A percentile compares a stretch with the other conserved stretches of the same genome.
Evolutionary conservation across 1,140 invertebrate genomes (phyloP).

Genomic region (Callitettix versicolor): DNA sequence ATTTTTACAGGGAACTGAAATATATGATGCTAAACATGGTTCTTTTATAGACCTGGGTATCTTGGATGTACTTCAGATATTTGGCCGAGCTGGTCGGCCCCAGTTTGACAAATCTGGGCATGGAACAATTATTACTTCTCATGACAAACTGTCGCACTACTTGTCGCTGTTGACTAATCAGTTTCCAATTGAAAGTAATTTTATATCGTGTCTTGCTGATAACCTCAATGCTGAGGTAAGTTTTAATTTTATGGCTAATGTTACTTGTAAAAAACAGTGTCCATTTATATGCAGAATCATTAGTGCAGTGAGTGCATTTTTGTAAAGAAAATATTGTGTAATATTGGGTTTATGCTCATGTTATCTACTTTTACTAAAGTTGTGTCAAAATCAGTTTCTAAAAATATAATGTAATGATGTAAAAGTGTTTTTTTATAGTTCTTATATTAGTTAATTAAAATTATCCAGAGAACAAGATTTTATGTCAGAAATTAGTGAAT

Average conservation of each 20-base stretch:
- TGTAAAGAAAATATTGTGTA: too few species aligned
- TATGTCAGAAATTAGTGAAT: too few species aligned
- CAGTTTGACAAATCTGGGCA: slow-evolving; percentile 84
- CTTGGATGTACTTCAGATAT: slow-evolving; percentile 97
- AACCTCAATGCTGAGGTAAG: slow-evolving; percentile 95
- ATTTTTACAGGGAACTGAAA: slow-evolving; percentile 84
- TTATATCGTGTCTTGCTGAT: slow-evolving; percentile 82
- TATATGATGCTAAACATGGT: slow-evolving; percentile 93
- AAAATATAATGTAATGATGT: too few species aligned
- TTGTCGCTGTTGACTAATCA: slow-evolving; percentile 89
- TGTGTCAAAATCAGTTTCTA: too few species aligned
- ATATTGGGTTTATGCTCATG: slow-evolving; percentile 8
- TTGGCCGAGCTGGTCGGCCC: slow-evolving; percentile 93
- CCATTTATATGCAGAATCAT: too few species aligned
- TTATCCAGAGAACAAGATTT: too few species aligned
- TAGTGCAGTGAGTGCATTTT: too few species aligned
- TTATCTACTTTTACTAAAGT: too few species aligned
- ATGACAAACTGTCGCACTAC: slow-evolving; percentile 90
- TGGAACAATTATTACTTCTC: slow-evolving; percentile 90
- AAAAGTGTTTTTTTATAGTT: too few species aligned
- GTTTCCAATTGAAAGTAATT: slow-evolving; percentile 96
- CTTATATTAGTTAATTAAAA: too few species aligned
- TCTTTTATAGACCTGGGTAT: slow-evolving; percentile 92
- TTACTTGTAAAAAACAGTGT: background rate
- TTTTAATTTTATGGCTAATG: slow-evolving; percentile 11